Base-by-base conservation (phyloP, 2,888 invertebrate species). In the Suillia variegata region DNA sequence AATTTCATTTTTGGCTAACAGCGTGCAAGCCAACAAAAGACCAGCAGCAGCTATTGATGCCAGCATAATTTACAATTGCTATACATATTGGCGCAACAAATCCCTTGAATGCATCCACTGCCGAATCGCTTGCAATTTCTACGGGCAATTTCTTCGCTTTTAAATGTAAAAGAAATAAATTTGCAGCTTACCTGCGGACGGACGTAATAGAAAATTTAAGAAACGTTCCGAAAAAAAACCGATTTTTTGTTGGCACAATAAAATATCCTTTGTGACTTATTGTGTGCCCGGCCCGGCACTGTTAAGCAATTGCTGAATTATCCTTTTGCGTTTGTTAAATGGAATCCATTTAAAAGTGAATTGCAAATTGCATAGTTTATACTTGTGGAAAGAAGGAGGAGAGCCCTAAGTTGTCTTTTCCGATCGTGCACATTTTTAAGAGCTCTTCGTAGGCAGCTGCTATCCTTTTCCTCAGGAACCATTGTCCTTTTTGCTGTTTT, bases 231-330 rank as follows among this genome's bases (percentile, higher is more conserved):
- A n/a, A n/a, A n/a, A n/a, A n/a, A 31, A 31, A 12, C 5, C 31
- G 31, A 31, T 5, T 5, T 12, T 8, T 5, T 12, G 12, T 5
- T 12, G 31, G 31, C 5, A 31, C 5, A 31, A 38, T 13, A 38
- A 13, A 38, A 38, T 38, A 38, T 38, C 38, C 38, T 38, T 38
- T 38, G 38, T 38, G 38, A 38, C 38, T 38, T 38, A 38, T 38
- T 38, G 38, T 38, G n/a, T 12, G 38, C 38, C 12, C 26, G 26
- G 6, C 10, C 10, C 26, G 26, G 26, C n/a, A 38, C 38, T 38
- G 4, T n/a, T 38, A 12, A 38, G 38, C 38, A 38, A 38, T 38
- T 38, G 38, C 38, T 5, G 38, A 38, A 38, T 38, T 38, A 38
- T 38, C 38, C 38, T 38, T 26, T 38, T 38, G 12, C n/a, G n/a